These are phyloP conservation scores for Flexamia atlantica DNA, from an alignment of 2,888 invertebrate species.

Conservation along the genomic window DNA sequence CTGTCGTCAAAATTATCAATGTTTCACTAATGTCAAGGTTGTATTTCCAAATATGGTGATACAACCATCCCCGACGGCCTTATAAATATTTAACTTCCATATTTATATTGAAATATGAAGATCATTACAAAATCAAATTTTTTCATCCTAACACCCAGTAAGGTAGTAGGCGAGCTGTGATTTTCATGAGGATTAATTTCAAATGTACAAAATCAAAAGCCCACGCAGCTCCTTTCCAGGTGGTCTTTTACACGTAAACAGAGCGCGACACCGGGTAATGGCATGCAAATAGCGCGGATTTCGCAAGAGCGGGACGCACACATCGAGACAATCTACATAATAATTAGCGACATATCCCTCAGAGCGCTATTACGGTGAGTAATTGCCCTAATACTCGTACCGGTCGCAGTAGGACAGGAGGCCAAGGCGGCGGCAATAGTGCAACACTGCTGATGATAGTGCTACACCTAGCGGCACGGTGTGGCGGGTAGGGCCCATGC, in stretches of 20 bases:
- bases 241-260: constrained; percentile 11
- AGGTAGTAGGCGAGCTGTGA: neutral
- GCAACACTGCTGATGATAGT: neutral
- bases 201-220: neutral
- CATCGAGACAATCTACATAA: constrained; percentile 30
- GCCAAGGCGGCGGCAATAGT: constrained; percentile 15
- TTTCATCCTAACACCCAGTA: neutral
- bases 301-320: constrained; percentile 17
- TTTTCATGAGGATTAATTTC: neutral
- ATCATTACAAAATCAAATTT: too few relatives aligned
- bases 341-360: constrained; percentile 26
- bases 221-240: constrained; percentile 11
- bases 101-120: too few relatives aligned
- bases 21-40: too few relatives aligned
- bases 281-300: constrained; percentile 33
- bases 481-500: too few relatives aligned
- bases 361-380: neutral
- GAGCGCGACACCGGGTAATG: neutral
- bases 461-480: neutral
- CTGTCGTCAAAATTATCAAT: too few relatives aligned
- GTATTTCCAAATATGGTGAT: too few relatives aligned
- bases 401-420: neutral
- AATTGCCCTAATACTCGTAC: constrained; percentile 20
- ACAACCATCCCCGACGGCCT: too few relatives aligned
- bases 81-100: too few relatives aligned